Base-by-base conservation (phyloP, 1,140 invertebrate genomes). In the Papilio xuthus region DNA sequence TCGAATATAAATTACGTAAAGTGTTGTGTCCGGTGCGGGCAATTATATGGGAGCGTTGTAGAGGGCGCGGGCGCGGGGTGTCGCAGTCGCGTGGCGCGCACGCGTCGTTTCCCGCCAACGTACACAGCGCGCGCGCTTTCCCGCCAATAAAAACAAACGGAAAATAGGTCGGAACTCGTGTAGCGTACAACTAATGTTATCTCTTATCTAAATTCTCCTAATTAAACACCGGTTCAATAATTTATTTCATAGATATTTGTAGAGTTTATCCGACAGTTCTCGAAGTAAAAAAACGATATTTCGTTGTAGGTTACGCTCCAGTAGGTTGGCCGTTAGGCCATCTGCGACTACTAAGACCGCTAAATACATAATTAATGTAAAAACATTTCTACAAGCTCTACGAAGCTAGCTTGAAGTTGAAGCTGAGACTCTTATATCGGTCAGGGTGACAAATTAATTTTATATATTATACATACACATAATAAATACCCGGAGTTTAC, bases 21-120 rank as follows among this genome's bases (percentile, higher is more conserved):
- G 78, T 73, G 73, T 71, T 77, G 78, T 37, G 77, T 78, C 72
- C 53, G 53, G 73, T 53, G 63, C 37, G 71, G 71, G 80, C 78
- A 84, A 84, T 83, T 83, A 82, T 74, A 70, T 63, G 70, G 80
- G 32, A 41, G 70, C 71, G 71, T 37, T 53, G 71, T 23, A 50
- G 69, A 69, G 73, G 80, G 60, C 60, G 42, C 60, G 78, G 72
- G 77, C 84, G 60, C 60, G 23, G 26, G 60, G 60, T 67, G 26
- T 4, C 23, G 42, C 42, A 72, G 78, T 77, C 84, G 77, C 82
- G 84, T 80, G 84, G 78, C 79, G 18, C 79, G 79, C 84, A 85
- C 84, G 84, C 82, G 84, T 74, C 84, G n/a, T 53, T 76, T 80
- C 77, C 82, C 79, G 82, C 84, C 75, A 80, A 73, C 76, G 73